Evolutionary conservation across 2,888 invertebrate species (phyloP), one percentile per base, ranked within the genome.

Genomic region (Temnothorax rugatulus): DNA sequence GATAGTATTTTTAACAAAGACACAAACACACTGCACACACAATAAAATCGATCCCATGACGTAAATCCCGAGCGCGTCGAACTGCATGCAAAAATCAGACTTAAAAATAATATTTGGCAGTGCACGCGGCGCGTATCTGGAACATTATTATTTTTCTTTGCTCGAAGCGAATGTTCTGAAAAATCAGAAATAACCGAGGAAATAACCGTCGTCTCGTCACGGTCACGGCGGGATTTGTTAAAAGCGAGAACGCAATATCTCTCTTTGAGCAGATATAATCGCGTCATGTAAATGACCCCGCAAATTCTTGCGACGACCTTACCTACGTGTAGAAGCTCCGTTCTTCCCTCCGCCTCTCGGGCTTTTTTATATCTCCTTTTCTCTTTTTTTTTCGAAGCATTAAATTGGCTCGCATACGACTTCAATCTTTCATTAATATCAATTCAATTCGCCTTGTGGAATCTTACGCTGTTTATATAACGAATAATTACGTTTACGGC

Each of bases 231-330:
- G n/a, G 61, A 64, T 38, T 71, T 64, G 82, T 83, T 63, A 54
- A 69, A 76, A 84, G 47, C 29, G 38, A 84, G 50, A 69, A 64
- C 83, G 64, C 73, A 73, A 82, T 44, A 44, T 64, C 64, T 66
- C 41, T 84, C 68, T 87, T 82, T 73, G 41, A 61, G 44, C 13
- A 71, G 21, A 38, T 63, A 84, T 85, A 73, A 85, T 74, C 66
- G 15, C 54, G 15, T 54, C 47, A 76, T 89, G 89, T 89, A 88
- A 91, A 88, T 79, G 89, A 91, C 89, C 89, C 84, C 84, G 63
- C 41, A 61, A 71, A 86, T 90, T 87, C 89, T 91, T 89, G 85
- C 68, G 71, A 74, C 79, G 90, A 91, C 90, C 89, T 91, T 87
- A 87, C 69, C 69, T 79, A 4, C 4, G 34, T 18, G 41, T 25